A percentile compares a stretch with the other conserved stretches of the same genome.
Conservation (phyloP, 2,888 invertebrate genomes). For the Arctia plantaginis region DNA sequence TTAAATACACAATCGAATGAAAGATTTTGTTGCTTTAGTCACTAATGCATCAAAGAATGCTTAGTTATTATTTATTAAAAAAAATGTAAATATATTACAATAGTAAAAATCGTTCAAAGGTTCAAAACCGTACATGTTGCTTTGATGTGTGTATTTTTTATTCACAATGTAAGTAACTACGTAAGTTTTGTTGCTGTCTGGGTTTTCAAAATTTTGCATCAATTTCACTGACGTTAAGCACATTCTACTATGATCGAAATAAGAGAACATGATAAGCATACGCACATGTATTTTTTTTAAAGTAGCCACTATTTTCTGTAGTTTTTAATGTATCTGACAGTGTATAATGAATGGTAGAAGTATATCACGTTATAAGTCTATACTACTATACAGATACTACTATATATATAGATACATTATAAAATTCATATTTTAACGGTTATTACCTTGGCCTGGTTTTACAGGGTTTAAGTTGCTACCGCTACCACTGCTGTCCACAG, state of each 20-base stretch:
- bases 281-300: neutral
- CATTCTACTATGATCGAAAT: neutral
- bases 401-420: neutral
- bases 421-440: neutral
- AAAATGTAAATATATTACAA: too few relatives aligned
- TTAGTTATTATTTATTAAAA: too few relatives aligned
- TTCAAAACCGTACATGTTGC: too few relatives aligned
- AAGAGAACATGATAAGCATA: neutral
- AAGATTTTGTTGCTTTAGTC: too few relatives aligned
- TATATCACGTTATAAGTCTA: neutral
- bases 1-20: too few relatives aligned
- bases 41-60: too few relatives aligned
- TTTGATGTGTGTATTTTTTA: too few relatives aligned
- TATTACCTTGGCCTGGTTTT: conserved; percentile 66
- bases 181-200: neutral
- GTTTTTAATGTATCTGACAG: neutral
- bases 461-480: conserved; percentile 74
- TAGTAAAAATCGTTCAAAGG: too few relatives aligned
- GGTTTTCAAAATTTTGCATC: neutral
- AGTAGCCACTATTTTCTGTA: neutral
- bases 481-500: conserved; percentile 75
- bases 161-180: too few relatives aligned
- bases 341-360: neutral
- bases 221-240: neutral
- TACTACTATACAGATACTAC: too few relatives aligned